These are phyloP conservation scores for Cataglyphis albicans DNA, from an alignment of 2,888 invertebrate species.

Conservation along the genomic window DNA sequence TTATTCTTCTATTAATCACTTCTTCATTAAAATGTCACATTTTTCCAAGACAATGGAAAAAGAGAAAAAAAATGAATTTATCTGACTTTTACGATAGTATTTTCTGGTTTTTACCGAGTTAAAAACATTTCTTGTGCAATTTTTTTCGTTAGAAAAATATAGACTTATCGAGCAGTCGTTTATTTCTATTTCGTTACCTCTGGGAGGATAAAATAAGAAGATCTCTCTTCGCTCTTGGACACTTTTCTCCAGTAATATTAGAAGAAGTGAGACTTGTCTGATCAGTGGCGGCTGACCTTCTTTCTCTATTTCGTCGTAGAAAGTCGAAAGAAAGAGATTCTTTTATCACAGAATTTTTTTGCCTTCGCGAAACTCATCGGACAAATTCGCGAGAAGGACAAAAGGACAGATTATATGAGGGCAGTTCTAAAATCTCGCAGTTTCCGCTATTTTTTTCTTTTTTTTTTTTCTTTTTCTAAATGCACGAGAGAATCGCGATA, in stretches of 20 bases:
- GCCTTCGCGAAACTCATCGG: slow-evolving; percentile 43
- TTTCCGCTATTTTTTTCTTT: background rate
- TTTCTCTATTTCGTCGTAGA: background rate
- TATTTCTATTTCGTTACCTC: background rate
- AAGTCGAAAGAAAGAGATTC: slow-evolving; percentile 75
- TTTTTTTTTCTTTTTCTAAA: background rate
- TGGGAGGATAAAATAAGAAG: slow-evolving; percentile 1
- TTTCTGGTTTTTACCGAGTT: background rate
- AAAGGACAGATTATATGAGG: slow-evolving; percentile 55
- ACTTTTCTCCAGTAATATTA: background rate
- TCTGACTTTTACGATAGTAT: background rate
- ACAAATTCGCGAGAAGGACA: slow-evolving; percentile 46
- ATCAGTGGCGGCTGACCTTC: background rate
- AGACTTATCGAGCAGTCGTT: background rate
- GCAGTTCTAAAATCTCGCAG: slow-evolving; percentile 34
- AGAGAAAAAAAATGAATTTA: background rate
- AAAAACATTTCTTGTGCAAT: background rate
- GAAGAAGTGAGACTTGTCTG: slow-evolving; percentile 10
- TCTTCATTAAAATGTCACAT: background rate
- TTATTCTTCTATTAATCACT: background rate
- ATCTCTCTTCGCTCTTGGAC: background rate
- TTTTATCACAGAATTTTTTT: slow-evolving; percentile 79
- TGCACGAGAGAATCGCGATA: slow-evolving; percentile 39
- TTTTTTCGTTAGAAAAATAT: background rate
- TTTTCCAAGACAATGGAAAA: background rate